Base-by-base conservation (phyloP, 2,797 vertebrate genomes). In the Mormyrops boulengeri region DNA sequence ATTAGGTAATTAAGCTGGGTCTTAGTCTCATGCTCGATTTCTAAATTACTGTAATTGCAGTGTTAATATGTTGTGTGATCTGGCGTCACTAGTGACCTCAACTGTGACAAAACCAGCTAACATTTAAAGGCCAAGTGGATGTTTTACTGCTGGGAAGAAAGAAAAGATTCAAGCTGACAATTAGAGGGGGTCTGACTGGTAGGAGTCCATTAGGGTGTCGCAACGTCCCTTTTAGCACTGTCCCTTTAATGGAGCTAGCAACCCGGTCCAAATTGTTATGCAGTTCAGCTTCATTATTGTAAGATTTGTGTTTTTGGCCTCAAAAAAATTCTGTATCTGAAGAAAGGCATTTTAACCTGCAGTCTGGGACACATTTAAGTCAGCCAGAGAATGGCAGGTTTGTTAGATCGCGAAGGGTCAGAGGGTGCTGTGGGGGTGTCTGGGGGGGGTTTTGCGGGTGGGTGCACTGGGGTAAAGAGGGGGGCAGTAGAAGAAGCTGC, bases 111-210 rank as follows among this genome's bases (percentile, higher is more conserved):
- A 89, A 80, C n/a, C 52, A 55, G 84, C 77, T 90, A 89, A 91
- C 80, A 89, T 91, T 89, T 91, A n/a, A 89, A 88, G 88, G 85
- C 85, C 66, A 55, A 3, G 84, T 88, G 87, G 53, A 73, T 30
- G 73, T 90, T 90, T 90, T 86, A 86, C 62, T 88, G 60, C 87
- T 85, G 55, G 8, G 9, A 14, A 88, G 69, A 89, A 87, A 92
- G 62, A 91, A 91, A 89, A 89, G 52, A 47, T 49, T 80, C 44
- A 77, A n/a, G 77, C 69, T 82, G 38, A 88, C 89, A 69, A 92
- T 94, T 91, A 90, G 88, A 92, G 69, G 3, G 89, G 11, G 55
- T 47, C 88, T 89, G 69, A 85, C 1, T 55, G 47, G 88, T 88
- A 91, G 80, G 22, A 80, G 47, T 47, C 55, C 2, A 52, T 49